Percentiles rank a stretch among this genome's conserved stretches.
Conservation (phyloP, 1,140 invertebrate genomes). For the Rhynchophorus ferrugineus region DNA sequence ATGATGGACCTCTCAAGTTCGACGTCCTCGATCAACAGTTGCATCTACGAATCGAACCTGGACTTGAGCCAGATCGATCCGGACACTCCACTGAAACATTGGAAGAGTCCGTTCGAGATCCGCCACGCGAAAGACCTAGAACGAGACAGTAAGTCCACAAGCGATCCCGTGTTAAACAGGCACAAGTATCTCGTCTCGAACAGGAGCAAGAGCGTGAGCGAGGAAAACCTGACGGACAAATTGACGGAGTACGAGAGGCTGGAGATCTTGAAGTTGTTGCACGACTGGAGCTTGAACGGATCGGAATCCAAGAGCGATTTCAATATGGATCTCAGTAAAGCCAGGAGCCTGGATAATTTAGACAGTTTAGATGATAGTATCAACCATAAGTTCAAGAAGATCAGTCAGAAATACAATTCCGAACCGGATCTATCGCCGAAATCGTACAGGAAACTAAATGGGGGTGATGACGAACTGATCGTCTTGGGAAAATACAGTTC, state of each 20-base stretch:
- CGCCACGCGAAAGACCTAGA: constrained; percentile 48
- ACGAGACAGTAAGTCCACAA: constrained; percentile 38
- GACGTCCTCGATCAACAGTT: constrained; percentile 38
- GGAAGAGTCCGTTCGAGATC: constrained; percentile 50
- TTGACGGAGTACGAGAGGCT: constrained; percentile 45
- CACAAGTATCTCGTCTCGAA: constrained; percentile 18
- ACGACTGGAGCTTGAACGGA: constrained; percentile 45
- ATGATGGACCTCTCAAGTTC: constrained; percentile 39
- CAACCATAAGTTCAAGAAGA: constrained; percentile 19
- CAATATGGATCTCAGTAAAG: constrained; percentile 24
- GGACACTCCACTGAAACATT: constrained; percentile 36
- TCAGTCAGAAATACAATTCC: constrained; percentile 28
- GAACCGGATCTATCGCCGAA: constrained; percentile 35
- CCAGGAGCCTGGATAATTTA: constrained; percentile 20
- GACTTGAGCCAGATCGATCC: constrained; percentile 37
- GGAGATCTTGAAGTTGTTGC: constrained; percentile 46
- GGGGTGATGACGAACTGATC: constrained; percentile 11
- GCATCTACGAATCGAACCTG: constrained; percentile 35
- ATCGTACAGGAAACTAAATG: constrained; percentile 6
- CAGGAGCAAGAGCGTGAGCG: constrained; percentile 32
- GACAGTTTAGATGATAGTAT: constrained; percentile 11
- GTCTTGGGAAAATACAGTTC: constrained; percentile 29
- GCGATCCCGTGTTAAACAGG: constrained; percentile 30
- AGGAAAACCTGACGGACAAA: constrained; percentile 34
- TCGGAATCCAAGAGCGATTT: constrained; percentile 39